phyloP scores from a whole-genome alignment of 2,888 invertebrate species.

The Drosophila testacea region DNA sequence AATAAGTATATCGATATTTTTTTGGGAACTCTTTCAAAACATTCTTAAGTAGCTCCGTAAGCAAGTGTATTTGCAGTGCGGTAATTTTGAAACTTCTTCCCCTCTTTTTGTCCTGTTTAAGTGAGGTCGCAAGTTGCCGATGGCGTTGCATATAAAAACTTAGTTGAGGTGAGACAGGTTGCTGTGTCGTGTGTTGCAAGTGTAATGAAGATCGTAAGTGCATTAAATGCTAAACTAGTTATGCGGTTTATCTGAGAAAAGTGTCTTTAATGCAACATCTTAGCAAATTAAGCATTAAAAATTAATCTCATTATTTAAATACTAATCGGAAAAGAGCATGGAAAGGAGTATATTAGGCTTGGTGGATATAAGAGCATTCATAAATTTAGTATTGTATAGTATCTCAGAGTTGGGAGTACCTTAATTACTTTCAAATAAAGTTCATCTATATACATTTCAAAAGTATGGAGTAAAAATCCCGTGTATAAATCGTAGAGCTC shows the following conservation, averaged over 20 bases:
- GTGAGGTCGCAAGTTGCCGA: constrained; percentile 28
- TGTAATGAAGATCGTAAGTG: constrained; percentile 23
- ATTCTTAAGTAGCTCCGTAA: too few relatives aligned
- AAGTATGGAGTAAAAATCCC: neutral
- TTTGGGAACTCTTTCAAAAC: too few relatives aligned
- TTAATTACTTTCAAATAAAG: neutral
- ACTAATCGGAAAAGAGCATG: too few relatives aligned
- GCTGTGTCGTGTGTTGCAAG: constrained; percentile 9
- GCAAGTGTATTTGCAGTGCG: constrained; percentile 5
- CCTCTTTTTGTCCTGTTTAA: constrained; percentile 25
- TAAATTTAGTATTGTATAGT: neutral
- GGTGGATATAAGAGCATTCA: too few relatives aligned
- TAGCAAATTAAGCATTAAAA: neutral
- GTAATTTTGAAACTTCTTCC: neutral
- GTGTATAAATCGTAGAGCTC: constrained; percentile 2
- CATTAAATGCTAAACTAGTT: constrained; percentile 44
- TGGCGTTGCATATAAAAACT: constrained; percentile 36
- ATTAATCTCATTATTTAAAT: neutral
- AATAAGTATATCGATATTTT: too few relatives aligned
- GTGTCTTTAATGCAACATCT: constrained; percentile 1
- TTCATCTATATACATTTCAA: neutral
- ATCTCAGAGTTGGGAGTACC: neutral
- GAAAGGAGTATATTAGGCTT: too few relatives aligned
- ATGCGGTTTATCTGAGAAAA: constrained; percentile 11
- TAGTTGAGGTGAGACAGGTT: constrained; percentile 10